Evolutionary conservation across 2,113 vertebrate species (phyloP).

Genomic region (Pachyramphus minor): DNA sequence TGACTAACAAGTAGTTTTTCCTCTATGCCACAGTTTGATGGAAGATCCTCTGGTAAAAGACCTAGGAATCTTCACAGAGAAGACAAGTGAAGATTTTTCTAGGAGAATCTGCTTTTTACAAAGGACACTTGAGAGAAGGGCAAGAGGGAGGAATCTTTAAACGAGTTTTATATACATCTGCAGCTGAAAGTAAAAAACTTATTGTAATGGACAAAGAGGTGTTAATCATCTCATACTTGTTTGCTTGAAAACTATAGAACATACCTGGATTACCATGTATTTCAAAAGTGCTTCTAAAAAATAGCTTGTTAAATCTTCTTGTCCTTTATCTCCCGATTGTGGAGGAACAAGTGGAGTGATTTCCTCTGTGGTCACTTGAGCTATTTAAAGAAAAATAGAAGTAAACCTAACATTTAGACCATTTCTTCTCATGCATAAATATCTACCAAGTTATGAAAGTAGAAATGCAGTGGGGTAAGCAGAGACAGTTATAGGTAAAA

Average conservation of each 20-base stretch:
- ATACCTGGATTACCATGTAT: constrained; percentile 99
- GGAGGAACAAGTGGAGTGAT: constrained; percentile 96
- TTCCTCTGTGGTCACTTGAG: constrained; percentile 95
- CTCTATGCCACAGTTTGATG: neutral
- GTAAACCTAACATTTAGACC: neutral
- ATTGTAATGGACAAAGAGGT: neutral
- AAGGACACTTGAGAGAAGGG: neutral
- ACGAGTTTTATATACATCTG: neutral
- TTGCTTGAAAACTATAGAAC: constrained; percentile 18
- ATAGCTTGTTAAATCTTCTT: constrained; percentile 97
- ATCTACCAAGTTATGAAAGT: neutral
- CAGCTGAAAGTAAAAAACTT: neutral
- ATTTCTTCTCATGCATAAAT: neutral
- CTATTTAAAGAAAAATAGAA: constrained; percentile 62
- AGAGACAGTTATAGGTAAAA: neutral
- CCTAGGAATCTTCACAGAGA: neutral
- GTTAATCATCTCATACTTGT: neutral
- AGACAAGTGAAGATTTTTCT: neutral
- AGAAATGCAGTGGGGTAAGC: neutral
- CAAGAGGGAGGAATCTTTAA: neutral
- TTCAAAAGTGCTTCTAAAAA: constrained; percentile 98
- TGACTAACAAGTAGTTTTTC: neutral
- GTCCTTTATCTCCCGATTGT: constrained; percentile 97
- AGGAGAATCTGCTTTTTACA: neutral
- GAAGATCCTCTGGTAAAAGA: neutral